phyloP scores from a whole-genome alignment of 2,113 vertebrate species.

The Cairina moschata region DNA sequence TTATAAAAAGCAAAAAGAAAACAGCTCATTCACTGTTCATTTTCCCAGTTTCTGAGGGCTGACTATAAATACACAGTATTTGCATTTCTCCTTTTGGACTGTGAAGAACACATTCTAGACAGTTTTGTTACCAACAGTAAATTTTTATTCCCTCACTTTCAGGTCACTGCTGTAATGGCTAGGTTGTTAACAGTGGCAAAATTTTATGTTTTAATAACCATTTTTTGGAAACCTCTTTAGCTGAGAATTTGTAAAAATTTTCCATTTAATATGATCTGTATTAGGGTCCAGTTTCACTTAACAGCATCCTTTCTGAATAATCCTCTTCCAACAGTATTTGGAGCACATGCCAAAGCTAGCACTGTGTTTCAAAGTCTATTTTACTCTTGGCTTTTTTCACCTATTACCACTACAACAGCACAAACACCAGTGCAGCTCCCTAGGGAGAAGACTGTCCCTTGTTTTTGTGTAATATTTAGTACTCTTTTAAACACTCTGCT shows the following conservation, averaged over 20 bases:
- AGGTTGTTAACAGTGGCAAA: conserved; percentile 43
- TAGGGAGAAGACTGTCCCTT: not conserved
- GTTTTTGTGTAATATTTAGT: not conserved
- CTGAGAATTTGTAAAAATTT: conserved; percentile 42
- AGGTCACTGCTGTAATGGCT: not conserved
- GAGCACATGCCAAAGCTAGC: conserved; percentile 32
- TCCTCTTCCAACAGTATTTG: conserved; percentile 28
- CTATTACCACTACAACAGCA: conserved; percentile 25
- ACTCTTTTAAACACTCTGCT: not conserved
- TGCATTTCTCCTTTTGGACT: conserved; percentile 38
- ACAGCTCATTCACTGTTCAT: not conserved
- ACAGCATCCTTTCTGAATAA: conserved; percentile 42
- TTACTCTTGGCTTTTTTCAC: not conserved
- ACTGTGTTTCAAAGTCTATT: not conserved
- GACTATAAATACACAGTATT: conserved; percentile 1
- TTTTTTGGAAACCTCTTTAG: conserved; percentile 18
- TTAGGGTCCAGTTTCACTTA: conserved; percentile 25
- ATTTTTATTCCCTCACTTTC: conserved; percentile 50
- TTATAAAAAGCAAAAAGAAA: conserved; percentile 30
- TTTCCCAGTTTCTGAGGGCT: conserved; percentile 18
- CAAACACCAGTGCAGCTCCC: not conserved
- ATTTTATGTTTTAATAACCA: not conserved
- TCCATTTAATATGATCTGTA: conserved; percentile 10
- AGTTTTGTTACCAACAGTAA: conserved; percentile 52
- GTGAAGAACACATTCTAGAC: not conserved